phyloP scores from a whole-genome alignment of 2,797 vertebrate species.

The Tenualosa ilisha region DNA sequence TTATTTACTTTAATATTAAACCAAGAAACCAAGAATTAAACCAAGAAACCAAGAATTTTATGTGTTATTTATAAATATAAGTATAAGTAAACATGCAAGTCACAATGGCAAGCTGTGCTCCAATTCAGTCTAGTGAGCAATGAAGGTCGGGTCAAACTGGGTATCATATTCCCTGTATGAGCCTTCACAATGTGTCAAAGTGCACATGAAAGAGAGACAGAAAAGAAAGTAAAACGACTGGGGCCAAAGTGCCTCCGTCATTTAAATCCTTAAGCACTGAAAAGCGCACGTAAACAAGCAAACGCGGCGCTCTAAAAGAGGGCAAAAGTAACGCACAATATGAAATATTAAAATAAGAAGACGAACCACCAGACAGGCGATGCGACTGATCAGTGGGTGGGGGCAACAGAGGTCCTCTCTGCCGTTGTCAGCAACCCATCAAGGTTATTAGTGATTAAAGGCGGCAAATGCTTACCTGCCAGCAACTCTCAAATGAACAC shows the following conservation, averaged over 20 bases:
- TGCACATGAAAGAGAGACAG: not conserved
- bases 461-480: slow-evolving; percentile 65
- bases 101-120: not conserved
- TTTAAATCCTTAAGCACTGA: slow-evolving; percentile 56
- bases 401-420: slow-evolving; percentile 59
- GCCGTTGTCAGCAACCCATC: slow-evolving; percentile 68
- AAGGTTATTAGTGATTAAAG: slow-evolving; percentile 74
- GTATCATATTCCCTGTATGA: not conserved
- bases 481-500: slow-evolving; percentile 49
- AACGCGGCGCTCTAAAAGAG: slow-evolving; percentile 18
- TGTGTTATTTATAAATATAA: not conserved
- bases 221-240: slow-evolving; percentile 36
- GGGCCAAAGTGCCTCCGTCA: slow-evolving; percentile 48
- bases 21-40: not conserved
- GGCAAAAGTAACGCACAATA: not conserved
- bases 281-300: slow-evolving; percentile 54
- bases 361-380: slow-evolving; percentile 69
- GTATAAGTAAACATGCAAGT: not conserved
- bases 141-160: not conserved
- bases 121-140: not conserved
- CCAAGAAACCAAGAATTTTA: not conserved
- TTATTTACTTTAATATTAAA: not conserved
- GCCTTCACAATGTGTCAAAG: not conserved
- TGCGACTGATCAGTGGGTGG: slow-evolving; percentile 69
- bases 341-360: slow-evolving; percentile 63